Percentiles rank a stretch among this genome's conserved stretches.
phyloP scores from a whole-genome alignment of 2,888 invertebrate genomes.

The Psococerastis gibbosa region DNA sequence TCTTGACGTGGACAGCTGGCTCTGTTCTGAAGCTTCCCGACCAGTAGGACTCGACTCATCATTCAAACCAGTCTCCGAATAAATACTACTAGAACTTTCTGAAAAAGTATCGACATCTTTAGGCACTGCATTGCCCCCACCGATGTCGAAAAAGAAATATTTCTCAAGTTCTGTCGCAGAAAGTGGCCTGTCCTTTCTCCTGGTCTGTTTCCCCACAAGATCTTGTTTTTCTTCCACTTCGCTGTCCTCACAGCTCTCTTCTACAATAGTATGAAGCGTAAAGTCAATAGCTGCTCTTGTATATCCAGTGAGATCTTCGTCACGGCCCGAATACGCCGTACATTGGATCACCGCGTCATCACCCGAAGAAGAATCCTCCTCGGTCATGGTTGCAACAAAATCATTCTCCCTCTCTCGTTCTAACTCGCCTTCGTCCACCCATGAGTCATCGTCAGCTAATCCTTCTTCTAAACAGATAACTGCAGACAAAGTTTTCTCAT shows the following conservation, averaged over 20 bases:
- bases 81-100: slow-evolving; percentile 62
- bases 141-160: slow-evolving; percentile 75
- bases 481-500: slow-evolving; percentile 47
- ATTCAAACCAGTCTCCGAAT: slow-evolving; percentile 47
- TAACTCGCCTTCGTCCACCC: slow-evolving; percentile 75
- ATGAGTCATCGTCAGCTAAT: slow-evolving; percentile 75
- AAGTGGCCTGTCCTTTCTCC: slow-evolving; percentile 42
- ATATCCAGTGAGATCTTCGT: slow-evolving; percentile 67
- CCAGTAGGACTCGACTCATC: slow-evolving; percentile 41
- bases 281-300: slow-evolving; percentile 70
- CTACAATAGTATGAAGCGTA: slow-evolving; percentile 80
- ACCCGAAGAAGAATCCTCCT: slow-evolving; percentile 35
- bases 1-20: slow-evolving; percentile 62
- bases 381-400: slow-evolving; percentile 28
- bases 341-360: slow-evolving; percentile 30
- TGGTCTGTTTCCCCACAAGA: slow-evolving; percentile 18
- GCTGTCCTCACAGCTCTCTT: slow-evolving; percentile 89
- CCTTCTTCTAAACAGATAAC: slow-evolving; percentile 66
- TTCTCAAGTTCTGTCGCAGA: slow-evolving; percentile 75
- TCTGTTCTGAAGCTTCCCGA: slow-evolving; percentile 29
- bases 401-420: slow-evolving; percentile 25
- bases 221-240: slow-evolving; percentile 39
- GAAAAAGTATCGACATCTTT: slow-evolving; percentile 31
- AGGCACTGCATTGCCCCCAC: slow-evolving; percentile 42
- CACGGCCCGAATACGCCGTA: slow-evolving; percentile 41